phyloP scores from a whole-genome alignment of 2,113 vertebrate species.

The Mormyrus iriodes region DNA sequence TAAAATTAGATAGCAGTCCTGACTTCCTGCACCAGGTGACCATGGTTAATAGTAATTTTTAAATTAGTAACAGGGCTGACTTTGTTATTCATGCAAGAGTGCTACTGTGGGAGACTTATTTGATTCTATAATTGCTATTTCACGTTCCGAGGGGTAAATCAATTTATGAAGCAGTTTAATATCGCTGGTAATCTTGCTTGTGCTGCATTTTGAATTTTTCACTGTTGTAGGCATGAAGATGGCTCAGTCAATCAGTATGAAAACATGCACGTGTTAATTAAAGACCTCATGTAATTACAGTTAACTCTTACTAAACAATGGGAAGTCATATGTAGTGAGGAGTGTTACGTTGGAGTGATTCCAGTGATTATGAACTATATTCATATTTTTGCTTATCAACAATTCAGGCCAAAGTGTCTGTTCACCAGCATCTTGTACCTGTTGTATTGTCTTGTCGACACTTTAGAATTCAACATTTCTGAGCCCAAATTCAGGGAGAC shows the following conservation, averaged over 20 bases:
- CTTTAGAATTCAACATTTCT: background rate
- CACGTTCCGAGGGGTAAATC: conserved; percentile 4
- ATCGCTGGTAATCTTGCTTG: background rate
- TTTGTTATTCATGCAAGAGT: background rate
- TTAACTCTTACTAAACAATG: background rate
- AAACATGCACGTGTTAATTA: background rate
- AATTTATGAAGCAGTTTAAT: conserved; percentile 1
- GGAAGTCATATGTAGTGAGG: background rate
- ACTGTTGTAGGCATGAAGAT: background rate
- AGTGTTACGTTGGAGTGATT: background rate
- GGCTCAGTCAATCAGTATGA: background rate
- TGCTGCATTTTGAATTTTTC: background rate
- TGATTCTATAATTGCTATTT: conserved; percentile 10
- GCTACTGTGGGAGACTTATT: background rate
- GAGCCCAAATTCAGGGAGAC: background rate
- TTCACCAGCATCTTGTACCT: background rate
- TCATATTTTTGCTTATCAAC: background rate
- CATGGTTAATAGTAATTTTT: background rate
- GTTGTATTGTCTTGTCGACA: background rate
- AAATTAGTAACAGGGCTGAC: background rate
- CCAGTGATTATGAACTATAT: background rate
- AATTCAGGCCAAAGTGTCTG: background rate
- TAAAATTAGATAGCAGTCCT: background rate
- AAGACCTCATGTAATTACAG: background rate
- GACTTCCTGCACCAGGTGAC: background rate